These are phyloP conservation scores for Agrilus planipennis DNA, from an alignment of 1,140 invertebrate species.

Conservation along the genomic window DNA sequence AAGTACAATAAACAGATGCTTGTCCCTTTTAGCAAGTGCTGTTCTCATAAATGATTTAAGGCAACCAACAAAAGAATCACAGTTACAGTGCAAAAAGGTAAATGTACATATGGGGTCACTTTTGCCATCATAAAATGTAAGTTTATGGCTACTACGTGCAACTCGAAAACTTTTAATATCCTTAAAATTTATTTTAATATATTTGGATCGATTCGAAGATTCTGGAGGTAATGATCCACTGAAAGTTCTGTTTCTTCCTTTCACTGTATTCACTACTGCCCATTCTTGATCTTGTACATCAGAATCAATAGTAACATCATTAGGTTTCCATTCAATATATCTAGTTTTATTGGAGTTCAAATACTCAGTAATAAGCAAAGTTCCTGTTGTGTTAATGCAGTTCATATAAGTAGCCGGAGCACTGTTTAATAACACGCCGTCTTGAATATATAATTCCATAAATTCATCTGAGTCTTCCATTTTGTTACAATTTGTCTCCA, in stretches of 20 bases:
- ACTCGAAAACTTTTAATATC: conserved; percentile 56
- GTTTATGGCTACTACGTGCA: conserved; percentile 50
- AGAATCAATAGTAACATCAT: conserved; percentile 58
- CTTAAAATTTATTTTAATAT: conserved; percentile 50
- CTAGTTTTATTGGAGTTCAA: conserved; percentile 35
- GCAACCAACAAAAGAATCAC: conserved; percentile 60
- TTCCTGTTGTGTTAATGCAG: conserved; percentile 46
- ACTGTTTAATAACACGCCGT: conserved; percentile 47
- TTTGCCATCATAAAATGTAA: conserved; percentile 61
- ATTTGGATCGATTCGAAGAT: conserved; percentile 28
- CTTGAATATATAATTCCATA: conserved; percentile 45
- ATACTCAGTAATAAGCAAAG: conserved; percentile 45
- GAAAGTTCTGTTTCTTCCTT: conserved; percentile 38
- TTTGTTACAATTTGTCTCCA: neutral
- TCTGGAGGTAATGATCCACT: conserved; percentile 37
- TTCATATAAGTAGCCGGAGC: conserved; percentile 41
- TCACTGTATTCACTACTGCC: conserved; percentile 65
- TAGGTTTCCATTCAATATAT: conserved; percentile 69
- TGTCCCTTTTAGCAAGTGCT: conserved; percentile 54
- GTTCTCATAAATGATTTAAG: conserved; percentile 48
- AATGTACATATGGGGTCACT: conserved; percentile 63
- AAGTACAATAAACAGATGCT: conserved; percentile 54
- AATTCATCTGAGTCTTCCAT: conserved; percentile 8
- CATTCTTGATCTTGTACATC: conserved; percentile 70
- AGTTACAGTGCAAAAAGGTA: conserved; percentile 78